Evolutionary conservation across 1,140 invertebrate genomes (phyloP).

Genomic region (Araneus ventricosus): DNA sequence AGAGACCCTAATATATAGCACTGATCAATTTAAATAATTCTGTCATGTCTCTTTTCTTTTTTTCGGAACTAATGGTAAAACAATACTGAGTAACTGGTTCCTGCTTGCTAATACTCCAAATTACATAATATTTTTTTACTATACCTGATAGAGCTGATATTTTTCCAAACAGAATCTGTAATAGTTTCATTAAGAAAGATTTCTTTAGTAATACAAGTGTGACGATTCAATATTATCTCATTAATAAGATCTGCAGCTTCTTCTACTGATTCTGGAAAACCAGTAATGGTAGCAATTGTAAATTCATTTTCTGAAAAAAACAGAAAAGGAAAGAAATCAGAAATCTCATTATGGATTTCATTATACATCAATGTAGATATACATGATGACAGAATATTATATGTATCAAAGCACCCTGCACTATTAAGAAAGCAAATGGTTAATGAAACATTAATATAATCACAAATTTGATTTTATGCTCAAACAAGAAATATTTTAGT

Average conservation of each 20-base stretch:
- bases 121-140: neutral
- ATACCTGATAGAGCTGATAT: constrained; percentile 85
- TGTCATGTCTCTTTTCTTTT: no score
- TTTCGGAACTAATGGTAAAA: no score
- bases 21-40: no score
- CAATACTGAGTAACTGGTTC: no score
- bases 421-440: neutral
- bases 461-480: no score
- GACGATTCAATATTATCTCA: constrained; percentile 86
- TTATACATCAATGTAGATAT: neutral
- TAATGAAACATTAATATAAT: neutral
- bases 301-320: constrained; percentile 32
- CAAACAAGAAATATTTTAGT: no score
- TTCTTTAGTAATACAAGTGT: constrained; percentile 84
- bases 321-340: neutral
- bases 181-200: constrained; percentile 83
- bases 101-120: no score
- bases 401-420: neutral
- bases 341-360: no score
- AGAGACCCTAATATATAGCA: no score
- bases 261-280: constrained; percentile 83
- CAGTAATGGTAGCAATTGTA: constrained; percentile 81
- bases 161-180: constrained; percentile 86
- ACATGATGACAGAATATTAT: neutral
- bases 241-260: constrained; percentile 87